Percentiles rank a stretch among this genome's conserved stretches.
These are phyloP conservation scores for Holotrichia oblita DNA, from an alignment of 1,140 invertebrate species.

Conservation along the genomic window DNA sequence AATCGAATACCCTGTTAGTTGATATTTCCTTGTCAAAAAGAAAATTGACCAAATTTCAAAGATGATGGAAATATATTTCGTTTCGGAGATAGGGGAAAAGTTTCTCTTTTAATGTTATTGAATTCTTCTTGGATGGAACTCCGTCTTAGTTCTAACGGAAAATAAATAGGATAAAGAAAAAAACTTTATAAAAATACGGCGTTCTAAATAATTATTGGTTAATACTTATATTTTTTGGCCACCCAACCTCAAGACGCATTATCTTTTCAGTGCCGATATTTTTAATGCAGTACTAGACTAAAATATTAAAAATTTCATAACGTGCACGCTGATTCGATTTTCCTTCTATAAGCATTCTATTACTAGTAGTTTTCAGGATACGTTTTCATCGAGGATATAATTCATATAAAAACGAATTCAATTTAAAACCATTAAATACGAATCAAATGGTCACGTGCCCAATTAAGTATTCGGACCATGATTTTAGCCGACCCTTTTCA, in stretches of 20 bases:
- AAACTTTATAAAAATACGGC: neutral
- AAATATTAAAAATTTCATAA: too few relatives aligned
- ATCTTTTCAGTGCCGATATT: too few relatives aligned
- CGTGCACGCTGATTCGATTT: too few relatives aligned
- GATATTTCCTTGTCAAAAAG: conserved; percentile 26
- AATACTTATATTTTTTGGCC: too few relatives aligned
- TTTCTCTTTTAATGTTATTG: conserved; percentile 31
- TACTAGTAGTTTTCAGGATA: too few relatives aligned
- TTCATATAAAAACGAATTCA: neutral
- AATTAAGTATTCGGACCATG: conserved; percentile 47
- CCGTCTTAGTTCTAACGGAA: neutral
- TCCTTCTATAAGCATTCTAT: too few relatives aligned
- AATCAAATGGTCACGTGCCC: neutral
- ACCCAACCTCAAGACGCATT: too few relatives aligned
- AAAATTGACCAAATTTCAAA: conserved; percentile 37
- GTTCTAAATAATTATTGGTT: too few relatives aligned
- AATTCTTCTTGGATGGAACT: conserved; percentile 13
- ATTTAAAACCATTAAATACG: conserved; percentile 16
- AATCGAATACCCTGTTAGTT: conserved; percentile 29
- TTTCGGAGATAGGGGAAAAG: neutral
- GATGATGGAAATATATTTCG: conserved; percentile 16
- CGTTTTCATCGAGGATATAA: too few relatives aligned
- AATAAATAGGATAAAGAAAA: neutral
- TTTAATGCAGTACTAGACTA: too few relatives aligned
- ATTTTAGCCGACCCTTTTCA: conserved; percentile 48